These are phyloP conservation scores for Istiophorus platypterus DNA, from an alignment of 2,113 vertebrate genomes.

Conservation along the genomic window DNA sequence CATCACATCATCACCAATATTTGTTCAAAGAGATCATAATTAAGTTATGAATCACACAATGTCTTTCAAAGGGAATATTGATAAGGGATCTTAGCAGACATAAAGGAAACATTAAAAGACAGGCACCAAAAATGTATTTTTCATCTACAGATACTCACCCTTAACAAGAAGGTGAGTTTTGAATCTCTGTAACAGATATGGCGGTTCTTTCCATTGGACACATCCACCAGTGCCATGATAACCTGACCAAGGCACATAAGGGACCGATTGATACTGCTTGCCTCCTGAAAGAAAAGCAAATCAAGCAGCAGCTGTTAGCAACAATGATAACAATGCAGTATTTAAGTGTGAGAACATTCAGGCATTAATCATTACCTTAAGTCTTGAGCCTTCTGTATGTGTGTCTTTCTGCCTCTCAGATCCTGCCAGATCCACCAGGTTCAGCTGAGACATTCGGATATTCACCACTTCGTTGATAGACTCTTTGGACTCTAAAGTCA, in stretches of 20 bases:
- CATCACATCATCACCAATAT: background rate
- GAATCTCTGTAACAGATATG: slow-evolving; percentile 96
- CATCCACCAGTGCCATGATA: slow-evolving; percentile 94
- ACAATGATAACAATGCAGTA: background rate
- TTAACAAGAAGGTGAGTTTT: slow-evolving; percentile 94
- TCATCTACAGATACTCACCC: slow-evolving; percentile 79
- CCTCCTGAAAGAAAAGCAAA: slow-evolving; percentile 85
- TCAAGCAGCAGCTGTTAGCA: slow-evolving; percentile 12
- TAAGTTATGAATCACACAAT: background rate
- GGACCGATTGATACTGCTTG: slow-evolving; percentile 96
- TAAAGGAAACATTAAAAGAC: background rate
- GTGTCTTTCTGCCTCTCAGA: slow-evolving; percentile 97
- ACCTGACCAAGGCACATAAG: slow-evolving; percentile 95
- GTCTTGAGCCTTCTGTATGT: slow-evolving; percentile 90
- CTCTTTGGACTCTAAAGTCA: slow-evolving; percentile 95
- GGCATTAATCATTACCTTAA: slow-evolving; percentile 86
- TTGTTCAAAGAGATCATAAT: background rate
- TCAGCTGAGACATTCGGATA: slow-evolving; percentile 93
- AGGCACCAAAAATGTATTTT: background rate
- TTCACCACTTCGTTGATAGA: slow-evolving; percentile 90
- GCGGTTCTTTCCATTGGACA: slow-evolving; percentile 93
- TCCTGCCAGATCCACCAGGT: slow-evolving; percentile 95
- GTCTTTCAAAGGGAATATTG: background rate
- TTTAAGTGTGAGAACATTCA: background rate
- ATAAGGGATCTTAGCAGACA: background rate